Percentiles rank a stretch among this genome's conserved stretches.
Evolutionary conservation across 2,888 invertebrate genomes (phyloP).

Genomic region (Nymphalis urticae): DNA sequence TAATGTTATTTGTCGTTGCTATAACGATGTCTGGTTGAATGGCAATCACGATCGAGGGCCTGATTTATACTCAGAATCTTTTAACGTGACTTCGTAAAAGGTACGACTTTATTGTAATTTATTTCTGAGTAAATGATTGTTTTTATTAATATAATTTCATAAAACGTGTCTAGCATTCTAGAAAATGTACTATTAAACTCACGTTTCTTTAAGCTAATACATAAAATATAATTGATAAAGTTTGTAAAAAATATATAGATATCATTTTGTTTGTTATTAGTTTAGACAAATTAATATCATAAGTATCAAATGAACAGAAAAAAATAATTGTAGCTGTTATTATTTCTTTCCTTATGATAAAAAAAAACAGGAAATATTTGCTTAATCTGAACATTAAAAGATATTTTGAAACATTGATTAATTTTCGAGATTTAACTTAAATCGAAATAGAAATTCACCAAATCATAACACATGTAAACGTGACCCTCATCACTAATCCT

Average conservation of each 20-base stretch:
- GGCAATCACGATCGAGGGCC: constrained; percentile 9
- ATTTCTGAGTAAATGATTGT: neutral
- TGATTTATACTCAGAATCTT: constrained; percentile 18
- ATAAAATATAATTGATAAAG: too few species aligned
- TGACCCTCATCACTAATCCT: constrained; percentile 40
- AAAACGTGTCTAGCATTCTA: neutral
- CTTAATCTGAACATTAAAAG: neutral
- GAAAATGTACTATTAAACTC: too few species aligned
- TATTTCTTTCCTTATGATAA: too few species aligned
- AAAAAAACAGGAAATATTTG: too few species aligned
- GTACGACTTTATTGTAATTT: constrained; percentile 14
- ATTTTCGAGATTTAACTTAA: neutral
- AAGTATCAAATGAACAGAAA: too few species aligned
- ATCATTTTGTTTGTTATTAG: too few species aligned
- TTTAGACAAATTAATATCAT: too few species aligned
- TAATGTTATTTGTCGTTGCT: constrained; percentile 27
- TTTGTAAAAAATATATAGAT: too few species aligned
- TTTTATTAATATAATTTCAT: neutral
- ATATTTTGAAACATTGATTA: neutral
- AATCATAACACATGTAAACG: constrained; percentile 48
- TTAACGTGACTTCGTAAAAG: neutral
- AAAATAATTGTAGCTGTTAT: too few species aligned
- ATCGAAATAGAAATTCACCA: constrained; percentile 11
- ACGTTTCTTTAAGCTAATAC: too few species aligned
- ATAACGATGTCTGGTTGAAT: constrained; percentile 20